Evolutionary conservation across 2,888 invertebrate genomes (phyloP).

Genomic region (Hemithea aestivaria): DNA sequence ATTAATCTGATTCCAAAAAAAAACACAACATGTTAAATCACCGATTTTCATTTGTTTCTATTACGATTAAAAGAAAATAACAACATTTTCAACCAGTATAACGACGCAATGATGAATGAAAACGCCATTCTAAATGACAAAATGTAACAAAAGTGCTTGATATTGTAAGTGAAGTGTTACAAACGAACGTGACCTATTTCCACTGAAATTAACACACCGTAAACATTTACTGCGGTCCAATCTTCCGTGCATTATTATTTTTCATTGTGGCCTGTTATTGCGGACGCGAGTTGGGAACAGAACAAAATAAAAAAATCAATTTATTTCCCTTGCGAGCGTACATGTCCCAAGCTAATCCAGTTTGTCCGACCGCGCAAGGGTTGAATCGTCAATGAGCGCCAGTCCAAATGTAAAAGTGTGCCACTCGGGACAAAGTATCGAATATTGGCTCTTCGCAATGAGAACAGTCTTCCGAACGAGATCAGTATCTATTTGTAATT

Average conservation of each 20-base stretch:
- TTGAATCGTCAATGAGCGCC: constrained; percentile 75
- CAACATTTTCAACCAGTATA: too few species aligned
- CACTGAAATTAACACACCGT: constrained; percentile 30
- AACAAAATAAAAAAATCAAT: constrained; percentile 70
- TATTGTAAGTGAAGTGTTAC: constrained; percentile 26
- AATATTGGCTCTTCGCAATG: constrained; percentile 63
- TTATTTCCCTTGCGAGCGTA: constrained; percentile 73
- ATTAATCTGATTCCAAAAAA: too few species aligned
- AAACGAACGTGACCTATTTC: constrained; percentile 32
- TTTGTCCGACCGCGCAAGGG: constrained; percentile 76
- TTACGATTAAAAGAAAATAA: too few species aligned
- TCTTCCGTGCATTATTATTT: constrained; percentile 59
- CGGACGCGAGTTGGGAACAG: constrained; percentile 58
- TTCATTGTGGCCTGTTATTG: constrained; percentile 66
- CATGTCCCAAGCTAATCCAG: constrained; percentile 75
- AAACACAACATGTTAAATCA: too few species aligned
- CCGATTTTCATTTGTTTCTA: too few species aligned
- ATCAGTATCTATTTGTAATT: constrained; percentile 56
- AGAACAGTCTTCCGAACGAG: constrained; percentile 51
- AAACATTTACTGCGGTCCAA: constrained; percentile 49
- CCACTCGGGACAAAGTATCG: constrained; percentile 61
- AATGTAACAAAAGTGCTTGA: constrained; percentile 3
- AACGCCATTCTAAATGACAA: too few species aligned
- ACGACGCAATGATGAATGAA: too few species aligned
- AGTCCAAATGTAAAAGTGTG: constrained; percentile 70